These are phyloP conservation scores for Cephalophus harveyi DNA, from an alignment of 2,113 vertebrate species.

Conservation along the genomic window DNA sequence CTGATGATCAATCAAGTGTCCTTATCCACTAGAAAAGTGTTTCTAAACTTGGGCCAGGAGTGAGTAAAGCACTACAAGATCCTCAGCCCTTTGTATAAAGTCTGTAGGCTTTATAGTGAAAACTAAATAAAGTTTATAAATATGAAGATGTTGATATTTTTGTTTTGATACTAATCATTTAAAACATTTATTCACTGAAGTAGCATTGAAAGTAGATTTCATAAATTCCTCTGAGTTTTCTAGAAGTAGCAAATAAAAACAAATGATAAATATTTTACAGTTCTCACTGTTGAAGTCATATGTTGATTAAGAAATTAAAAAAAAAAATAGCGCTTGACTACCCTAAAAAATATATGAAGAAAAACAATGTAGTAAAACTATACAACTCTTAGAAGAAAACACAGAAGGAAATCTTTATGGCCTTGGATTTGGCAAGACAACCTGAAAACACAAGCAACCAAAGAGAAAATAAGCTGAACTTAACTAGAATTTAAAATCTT, in stretches of 20 bases:
- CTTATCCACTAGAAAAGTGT: not conserved
- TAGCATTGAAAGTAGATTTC: not conserved
- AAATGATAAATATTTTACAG: constrained; percentile 1
- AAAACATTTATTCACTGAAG: not conserved
- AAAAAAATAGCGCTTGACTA: not conserved
- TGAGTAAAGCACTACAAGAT: not conserved
- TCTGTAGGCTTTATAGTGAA: not conserved
- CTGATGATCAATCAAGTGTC: not conserved
- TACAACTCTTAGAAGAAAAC: not conserved
- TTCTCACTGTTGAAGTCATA: not conserved
- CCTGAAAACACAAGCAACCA: not conserved
- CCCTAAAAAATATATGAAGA: not conserved
- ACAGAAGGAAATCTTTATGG: not conserved
- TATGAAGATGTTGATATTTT: not conserved
- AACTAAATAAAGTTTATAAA: not conserved
- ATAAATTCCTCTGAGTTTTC: not conserved
- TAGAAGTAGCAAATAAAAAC: constrained; percentile 21
- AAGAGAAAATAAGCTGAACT: not conserved
- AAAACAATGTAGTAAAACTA: not conserved
- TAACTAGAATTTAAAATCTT: not conserved
- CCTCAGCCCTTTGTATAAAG: not conserved
- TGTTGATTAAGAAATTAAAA: not conserved
- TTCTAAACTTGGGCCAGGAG: not conserved
- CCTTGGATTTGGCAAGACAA: not conserved
- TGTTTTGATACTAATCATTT: not conserved